Conservation (phyloP, 1,140 invertebrate genomes). For the Cryptotermes secundus region DNA sequence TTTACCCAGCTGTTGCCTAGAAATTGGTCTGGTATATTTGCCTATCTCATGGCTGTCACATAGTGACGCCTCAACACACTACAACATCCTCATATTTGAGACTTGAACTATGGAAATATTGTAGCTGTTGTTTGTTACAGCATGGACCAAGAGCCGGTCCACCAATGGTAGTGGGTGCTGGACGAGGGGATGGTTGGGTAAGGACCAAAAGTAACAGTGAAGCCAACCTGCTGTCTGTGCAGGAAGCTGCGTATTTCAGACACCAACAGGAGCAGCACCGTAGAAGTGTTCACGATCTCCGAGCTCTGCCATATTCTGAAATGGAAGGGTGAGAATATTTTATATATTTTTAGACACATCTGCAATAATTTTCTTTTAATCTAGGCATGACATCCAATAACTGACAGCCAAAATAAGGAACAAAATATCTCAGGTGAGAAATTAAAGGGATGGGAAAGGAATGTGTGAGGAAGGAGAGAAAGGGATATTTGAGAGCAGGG, state of each 20-base stretch:
- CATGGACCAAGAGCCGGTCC: conserved; percentile 24
- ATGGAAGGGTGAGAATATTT: conserved; percentile 22
- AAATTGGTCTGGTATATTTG: no score
- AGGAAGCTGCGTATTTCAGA: conserved; percentile 35
- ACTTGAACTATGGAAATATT: not conserved
- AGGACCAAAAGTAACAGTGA: conserved; percentile 68
- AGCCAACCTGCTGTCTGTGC: conserved; percentile 67
- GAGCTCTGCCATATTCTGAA: conserved; percentile 40
- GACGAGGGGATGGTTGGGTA: conserved; percentile 37
- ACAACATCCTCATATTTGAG: not conserved
- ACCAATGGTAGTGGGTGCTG: conserved; percentile 27
- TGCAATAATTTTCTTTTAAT: no score
- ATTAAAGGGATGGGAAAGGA: no score
- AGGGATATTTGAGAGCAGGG: no score
- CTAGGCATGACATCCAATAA: no score
- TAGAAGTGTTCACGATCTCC: conserved; percentile 43
- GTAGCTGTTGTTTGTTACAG: not conserved
- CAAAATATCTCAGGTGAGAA: no score
- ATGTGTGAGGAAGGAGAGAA: no score
- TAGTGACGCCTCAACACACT: no score
- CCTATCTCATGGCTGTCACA: no score
- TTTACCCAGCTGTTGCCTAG: no score
- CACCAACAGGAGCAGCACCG: conserved; percentile 36
- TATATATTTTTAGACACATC: no score
- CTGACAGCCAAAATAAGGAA: no score